These are phyloP conservation scores for Zygothrica quintamaculata DNA, from an alignment of 2,888 invertebrate species.

Conservation along the genomic window DNA sequence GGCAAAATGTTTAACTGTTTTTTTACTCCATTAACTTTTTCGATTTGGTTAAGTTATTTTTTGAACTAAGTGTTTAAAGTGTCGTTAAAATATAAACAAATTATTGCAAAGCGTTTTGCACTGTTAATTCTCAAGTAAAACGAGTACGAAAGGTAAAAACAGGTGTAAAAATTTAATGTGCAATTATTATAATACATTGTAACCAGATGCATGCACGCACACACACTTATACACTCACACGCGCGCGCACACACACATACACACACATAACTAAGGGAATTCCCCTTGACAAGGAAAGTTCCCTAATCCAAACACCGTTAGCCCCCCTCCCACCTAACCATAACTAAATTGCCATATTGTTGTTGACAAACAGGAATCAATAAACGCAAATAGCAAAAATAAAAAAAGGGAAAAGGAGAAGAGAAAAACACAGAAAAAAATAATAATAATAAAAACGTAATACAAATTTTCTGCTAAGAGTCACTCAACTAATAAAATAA, in stretches of 20 bases:
- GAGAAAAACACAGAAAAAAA: too few relatives aligned
- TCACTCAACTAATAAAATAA: slow-evolving; percentile 71
- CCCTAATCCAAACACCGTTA: background rate
- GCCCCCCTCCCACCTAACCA: too few relatives aligned
- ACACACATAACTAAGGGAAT: slow-evolving; percentile 10
- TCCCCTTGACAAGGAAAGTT: slow-evolving; percentile 23
- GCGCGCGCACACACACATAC: too few relatives aligned
- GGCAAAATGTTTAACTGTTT: too few relatives aligned
- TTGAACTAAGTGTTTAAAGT: too few relatives aligned
- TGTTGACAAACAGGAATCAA: slow-evolving; percentile 53
- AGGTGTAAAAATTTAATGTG: slow-evolving; percentile 22
- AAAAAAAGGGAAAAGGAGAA: too few relatives aligned
- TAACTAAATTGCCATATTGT: background rate
- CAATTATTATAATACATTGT: slow-evolving; percentile 42
- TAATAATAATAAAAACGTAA: slow-evolving; percentile 40
- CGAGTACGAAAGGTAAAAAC: slow-evolving; percentile 24
- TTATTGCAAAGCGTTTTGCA: slow-evolving; percentile 7
- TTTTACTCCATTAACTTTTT: too few relatives aligned
- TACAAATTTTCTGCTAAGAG: slow-evolving; percentile 59
- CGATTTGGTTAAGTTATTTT: too few relatives aligned
- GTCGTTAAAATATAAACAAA: slow-evolving; percentile 13
- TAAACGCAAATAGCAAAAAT: slow-evolving; percentile 54
- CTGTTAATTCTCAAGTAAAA: slow-evolving; percentile 1
- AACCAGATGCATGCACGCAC: too few relatives aligned
- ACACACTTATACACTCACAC: too few relatives aligned